Evolutionary conservation across 2,888 invertebrate genomes (phyloP).

Genomic region (Galeruca laticollis): DNA sequence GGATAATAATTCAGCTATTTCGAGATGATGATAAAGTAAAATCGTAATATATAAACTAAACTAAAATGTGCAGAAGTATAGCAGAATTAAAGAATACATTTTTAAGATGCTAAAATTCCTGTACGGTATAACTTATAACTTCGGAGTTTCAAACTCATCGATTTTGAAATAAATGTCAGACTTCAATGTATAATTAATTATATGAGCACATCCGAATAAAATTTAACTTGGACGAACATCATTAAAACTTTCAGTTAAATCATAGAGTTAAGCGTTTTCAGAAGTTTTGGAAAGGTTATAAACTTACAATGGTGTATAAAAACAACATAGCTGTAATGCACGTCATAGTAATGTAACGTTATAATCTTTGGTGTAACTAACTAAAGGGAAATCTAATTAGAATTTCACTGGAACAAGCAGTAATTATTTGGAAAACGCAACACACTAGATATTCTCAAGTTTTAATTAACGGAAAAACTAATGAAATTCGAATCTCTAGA

Average conservation of each 20-base stretch:
- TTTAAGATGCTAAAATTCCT: too few species aligned
- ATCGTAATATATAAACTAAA: too few species aligned
- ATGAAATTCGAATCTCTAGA: neutral
- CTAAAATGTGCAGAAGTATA: too few species aligned
- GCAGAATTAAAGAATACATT: too few species aligned
- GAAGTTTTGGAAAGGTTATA: neutral
- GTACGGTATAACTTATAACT: too few species aligned
- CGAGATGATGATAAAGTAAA: too few species aligned
- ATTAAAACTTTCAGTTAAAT: neutral
- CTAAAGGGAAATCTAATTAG: conserved; percentile 3
- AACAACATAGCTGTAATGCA: neutral
- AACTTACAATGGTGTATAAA: neutral
- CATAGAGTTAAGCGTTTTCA: neutral
- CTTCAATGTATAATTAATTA: too few species aligned
- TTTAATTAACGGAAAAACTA: conserved; percentile 2
- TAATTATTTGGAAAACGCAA: neutral
- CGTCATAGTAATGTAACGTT: neutral
- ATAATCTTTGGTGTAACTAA: neutral
- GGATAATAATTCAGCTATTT: too few species aligned
- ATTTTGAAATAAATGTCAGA: too few species aligned
- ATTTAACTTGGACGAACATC: neutral
- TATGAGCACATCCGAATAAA: neutral
- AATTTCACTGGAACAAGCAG: neutral
- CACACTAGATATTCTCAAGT: conserved; percentile 1
- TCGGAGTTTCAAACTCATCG: too few species aligned